phyloP scores from a whole-genome alignment of 2,888 invertebrate species.

The Phengaris alcon region DNA sequence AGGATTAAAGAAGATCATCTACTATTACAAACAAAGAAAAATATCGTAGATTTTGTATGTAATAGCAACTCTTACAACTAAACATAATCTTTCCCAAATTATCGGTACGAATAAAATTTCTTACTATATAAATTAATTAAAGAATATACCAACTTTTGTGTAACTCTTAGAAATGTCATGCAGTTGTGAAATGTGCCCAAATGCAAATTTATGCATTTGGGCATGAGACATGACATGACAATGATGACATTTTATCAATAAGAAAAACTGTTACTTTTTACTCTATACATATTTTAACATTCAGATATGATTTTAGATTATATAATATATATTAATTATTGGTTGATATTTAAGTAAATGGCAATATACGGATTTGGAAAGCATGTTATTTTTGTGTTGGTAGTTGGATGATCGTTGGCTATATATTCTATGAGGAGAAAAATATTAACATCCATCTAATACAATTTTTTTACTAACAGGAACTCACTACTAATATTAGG shows the following conservation, averaged over 20 bases:
- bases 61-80: slow-evolving; percentile 9
- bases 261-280: too few relatives aligned
- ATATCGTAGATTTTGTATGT: neutral
- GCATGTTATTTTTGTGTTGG: slow-evolving; percentile 7
- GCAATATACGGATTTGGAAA: neutral
- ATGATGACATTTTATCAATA: too few relatives aligned
- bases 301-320: too few relatives aligned
- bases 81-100: neutral
- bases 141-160: neutral
- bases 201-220: too few relatives aligned
- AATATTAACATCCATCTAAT: slow-evolving; percentile 17
- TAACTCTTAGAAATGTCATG: neutral
- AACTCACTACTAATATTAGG: neutral
- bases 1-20: neutral
- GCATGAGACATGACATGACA: too few relatives aligned
- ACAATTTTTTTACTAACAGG: slow-evolving; percentile 7
- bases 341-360: neutral
- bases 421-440: neutral
- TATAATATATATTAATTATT: too few relatives aligned
- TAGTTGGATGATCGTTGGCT: neutral
- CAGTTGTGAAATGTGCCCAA: too few relatives aligned
- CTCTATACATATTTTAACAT: too few relatives aligned
- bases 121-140: neutral
- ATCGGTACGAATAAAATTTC: neutral
- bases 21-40: neutral